A percentile compares a stretch with the other conserved stretches of the same genome.
Conservation (phyloP, 2,888 invertebrate genomes). For the Peribatodes rhomboidaria region DNA sequence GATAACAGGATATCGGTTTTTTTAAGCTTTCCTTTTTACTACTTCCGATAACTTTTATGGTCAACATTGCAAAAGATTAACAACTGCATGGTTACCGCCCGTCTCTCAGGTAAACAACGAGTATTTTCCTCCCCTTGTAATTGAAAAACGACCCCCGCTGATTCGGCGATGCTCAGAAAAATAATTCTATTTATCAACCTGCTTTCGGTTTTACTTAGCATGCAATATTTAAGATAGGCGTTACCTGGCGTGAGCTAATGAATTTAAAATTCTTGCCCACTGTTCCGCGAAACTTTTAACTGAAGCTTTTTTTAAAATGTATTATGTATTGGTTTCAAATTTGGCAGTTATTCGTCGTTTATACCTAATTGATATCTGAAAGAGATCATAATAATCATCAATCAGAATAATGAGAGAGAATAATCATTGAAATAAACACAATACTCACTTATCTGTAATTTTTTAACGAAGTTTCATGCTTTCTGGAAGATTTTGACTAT, state of each 20-base stretch:
- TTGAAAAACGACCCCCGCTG: constrained; percentile 78
- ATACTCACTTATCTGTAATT: no score
- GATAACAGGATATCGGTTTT: no score
- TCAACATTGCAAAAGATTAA: neutral
- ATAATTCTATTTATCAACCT: constrained; percentile 75
- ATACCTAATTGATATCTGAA: neutral
- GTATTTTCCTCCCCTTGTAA: constrained; percentile 73
- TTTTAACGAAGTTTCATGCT: no score
- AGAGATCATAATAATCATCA: no score
- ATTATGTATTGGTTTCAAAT: neutral
- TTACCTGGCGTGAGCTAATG: constrained; percentile 22
- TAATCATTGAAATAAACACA: no score
- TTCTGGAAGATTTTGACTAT: no score
- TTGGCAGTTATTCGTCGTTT: neutral
- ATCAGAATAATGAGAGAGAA: no score
- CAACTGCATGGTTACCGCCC: constrained; percentile 6
- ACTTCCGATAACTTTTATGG: neutral
- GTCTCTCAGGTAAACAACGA: constrained; percentile 70
- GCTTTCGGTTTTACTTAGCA: constrained; percentile 57
- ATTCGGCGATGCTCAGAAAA: constrained; percentile 72
- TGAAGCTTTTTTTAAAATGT: neutral
- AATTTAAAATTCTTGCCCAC: constrained; percentile 16
- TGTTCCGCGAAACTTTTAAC: constrained; percentile 1
- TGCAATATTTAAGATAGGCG: constrained; percentile 60
- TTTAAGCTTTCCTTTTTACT: no score